These are phyloP conservation scores for Pseudochaenichthys georgianus DNA, from an alignment of 2,797 vertebrate species.

Conservation along the genomic window DNA sequence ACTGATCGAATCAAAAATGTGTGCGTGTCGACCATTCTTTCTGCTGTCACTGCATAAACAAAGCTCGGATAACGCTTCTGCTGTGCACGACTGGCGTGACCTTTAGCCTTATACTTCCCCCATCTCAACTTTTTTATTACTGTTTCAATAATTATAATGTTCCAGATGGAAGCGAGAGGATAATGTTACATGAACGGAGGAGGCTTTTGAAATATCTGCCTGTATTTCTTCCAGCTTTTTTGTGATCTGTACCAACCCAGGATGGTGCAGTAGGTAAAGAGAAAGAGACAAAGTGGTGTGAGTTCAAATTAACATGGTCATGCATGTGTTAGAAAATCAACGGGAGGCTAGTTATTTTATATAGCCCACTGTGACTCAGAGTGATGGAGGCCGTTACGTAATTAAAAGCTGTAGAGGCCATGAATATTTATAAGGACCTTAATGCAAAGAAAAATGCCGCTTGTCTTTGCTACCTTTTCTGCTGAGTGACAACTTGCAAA, in stretches of 20 bases:
- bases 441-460: too few species aligned
- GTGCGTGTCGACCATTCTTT: neutral
- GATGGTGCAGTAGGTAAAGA: too few species aligned
- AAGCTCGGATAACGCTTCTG: slow-evolving; percentile 9
- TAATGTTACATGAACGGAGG: neutral
- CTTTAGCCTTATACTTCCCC: neutral
- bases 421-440: too few species aligned
- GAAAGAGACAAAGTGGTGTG: neutral
- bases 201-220: neutral
- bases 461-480: too few species aligned
- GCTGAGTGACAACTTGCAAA: too few species aligned
- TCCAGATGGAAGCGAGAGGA: neutral
- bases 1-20: slow-evolving; percentile 3
- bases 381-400: neutral
- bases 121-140: neutral
- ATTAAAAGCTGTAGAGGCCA: too few species aligned
- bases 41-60: slow-evolving; percentile 17
- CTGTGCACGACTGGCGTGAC: neutral
- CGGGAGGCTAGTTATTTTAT: too few species aligned
- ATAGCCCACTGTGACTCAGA: neutral
- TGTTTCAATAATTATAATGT: neutral
- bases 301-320: neutral
- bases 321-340: neutral
- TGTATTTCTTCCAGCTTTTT: neutral
- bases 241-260: too few species aligned